Conservation (phyloP, 2,888 invertebrate genomes). For the Charanyca ferruginea region DNA sequence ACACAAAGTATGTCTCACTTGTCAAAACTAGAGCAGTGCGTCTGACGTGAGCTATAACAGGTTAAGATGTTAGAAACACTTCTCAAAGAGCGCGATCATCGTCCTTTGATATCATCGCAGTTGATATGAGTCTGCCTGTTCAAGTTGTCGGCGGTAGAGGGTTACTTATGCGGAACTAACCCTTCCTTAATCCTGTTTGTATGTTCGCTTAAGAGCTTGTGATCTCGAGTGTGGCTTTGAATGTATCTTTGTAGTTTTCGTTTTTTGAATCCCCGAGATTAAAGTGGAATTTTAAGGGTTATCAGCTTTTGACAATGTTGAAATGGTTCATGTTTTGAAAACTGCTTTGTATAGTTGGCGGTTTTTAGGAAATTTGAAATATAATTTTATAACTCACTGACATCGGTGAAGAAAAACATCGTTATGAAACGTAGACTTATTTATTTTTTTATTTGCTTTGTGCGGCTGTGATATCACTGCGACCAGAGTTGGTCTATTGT, state of each 20-base stretch:
- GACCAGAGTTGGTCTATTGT: too few relatives aligned
- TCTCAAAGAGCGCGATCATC: slow-evolving; percentile 38
- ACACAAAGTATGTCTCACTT: slow-evolving; percentile 19
- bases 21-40: slow-evolving; percentile 30
- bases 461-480: too few relatives aligned
- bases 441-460: too few relatives aligned
- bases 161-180: slow-evolving; percentile 45
- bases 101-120: slow-evolving; percentile 54
- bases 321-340: not conserved
- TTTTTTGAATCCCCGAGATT: slow-evolving; percentile 38
- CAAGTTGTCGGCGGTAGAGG: slow-evolving; percentile 33
- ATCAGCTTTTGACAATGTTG: not conserved
- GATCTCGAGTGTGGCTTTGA: slow-evolving; percentile 29
- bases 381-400: too few relatives aligned
- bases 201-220: slow-evolving; percentile 31
- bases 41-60: slow-evolving; percentile 39
- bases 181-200: slow-evolving; percentile 49
- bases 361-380: not conserved
- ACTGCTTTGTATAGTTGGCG: not conserved
- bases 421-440: too few relatives aligned
- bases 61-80: slow-evolving; percentile 55
- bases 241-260: slow-evolving; percentile 19
- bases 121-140: slow-evolving; percentile 46
- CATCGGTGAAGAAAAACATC: too few relatives aligned
- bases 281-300: slow-evolving; percentile 13